Base-by-base conservation (phyloP, 2,888 invertebrate species). In the Eulithis testata region DNA sequence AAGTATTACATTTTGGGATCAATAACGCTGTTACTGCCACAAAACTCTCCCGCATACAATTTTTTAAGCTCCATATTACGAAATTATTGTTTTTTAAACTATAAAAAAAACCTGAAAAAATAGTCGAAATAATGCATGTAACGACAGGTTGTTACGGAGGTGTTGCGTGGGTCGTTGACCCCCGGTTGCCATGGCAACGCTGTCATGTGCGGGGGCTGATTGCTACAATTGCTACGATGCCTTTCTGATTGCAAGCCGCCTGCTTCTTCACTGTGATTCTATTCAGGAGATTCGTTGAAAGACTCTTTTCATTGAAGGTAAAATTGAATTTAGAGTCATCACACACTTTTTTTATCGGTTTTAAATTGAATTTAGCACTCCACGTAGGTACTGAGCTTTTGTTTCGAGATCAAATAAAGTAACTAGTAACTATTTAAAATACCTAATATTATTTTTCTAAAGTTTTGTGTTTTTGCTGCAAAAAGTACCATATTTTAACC, bases 131-230 rank as follows among this genome's bases (percentile, higher is more conserved):
- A 31, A 9, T 56, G 52, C 37, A 14, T 31, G 66, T 68, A 73
- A 71, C 67, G 71, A 73, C 80, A 81, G 81, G 79, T 79, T 79
- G 76, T 78, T 67, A 75, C 70, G 76, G 73, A 76, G 82, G 78
- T 78, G 76, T 79, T 74, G 86, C 82, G 82, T 82, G 84, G 90
- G 88, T 88, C 89, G 81, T 86, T 84, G 90, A 89, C 87, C 90
- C 21, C 75, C 74, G 73, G 91, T 90, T 79, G 83, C 81, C 83
- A 90, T 89, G 86, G 83, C 75, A 62, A 92, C 89, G 84, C 81
- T 83, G 83, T 85, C 87, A 84, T 86, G 85, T 84, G 86, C 72
- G 73, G 73, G 62, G 76, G 72, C 75, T 78, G 81, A 80, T 82
- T 82, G 85, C 80, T 79, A 77, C 81, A 76, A 78, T 76, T 77